Conservation (phyloP, 2,113 vertebrate genomes). For the Octodon degus region DNA sequence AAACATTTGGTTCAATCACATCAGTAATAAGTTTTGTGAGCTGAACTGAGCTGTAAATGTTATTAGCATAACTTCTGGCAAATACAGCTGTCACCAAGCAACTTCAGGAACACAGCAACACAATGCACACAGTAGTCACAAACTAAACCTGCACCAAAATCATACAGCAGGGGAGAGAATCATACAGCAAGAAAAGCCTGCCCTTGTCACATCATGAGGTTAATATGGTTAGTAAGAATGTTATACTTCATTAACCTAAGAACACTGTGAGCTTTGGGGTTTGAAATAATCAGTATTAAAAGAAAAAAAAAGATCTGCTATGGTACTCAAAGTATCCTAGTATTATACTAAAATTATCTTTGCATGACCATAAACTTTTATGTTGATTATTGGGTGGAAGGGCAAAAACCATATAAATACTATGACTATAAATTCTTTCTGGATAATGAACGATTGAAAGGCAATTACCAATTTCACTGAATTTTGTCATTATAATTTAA, state of each 20-base stretch:
- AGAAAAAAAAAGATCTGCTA: neutral
- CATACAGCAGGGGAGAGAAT: neutral
- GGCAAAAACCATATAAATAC: slow-evolving; percentile 42
- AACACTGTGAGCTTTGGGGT: neutral
- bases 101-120: slow-evolving; percentile 60
- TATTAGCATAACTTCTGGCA: slow-evolving; percentile 51
- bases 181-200: slow-evolving; percentile 48
- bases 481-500: slow-evolving; percentile 64
- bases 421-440: slow-evolving; percentile 34
- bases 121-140: slow-evolving; percentile 20
- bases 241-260: slow-evolving; percentile 59
- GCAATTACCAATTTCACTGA: slow-evolving; percentile 54
- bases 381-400: neutral
- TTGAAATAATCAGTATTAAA: slow-evolving; percentile 36
- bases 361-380: neutral
- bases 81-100: slow-evolving; percentile 43
- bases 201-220: slow-evolving; percentile 20
- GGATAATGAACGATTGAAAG: slow-evolving; percentile 49
- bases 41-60: slow-evolving; percentile 35
- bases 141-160: slow-evolving; percentile 48
- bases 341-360: slow-evolving; percentile 36
- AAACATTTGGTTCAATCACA: slow-evolving; percentile 30
- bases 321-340: neutral
- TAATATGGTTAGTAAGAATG: slow-evolving; percentile 57
- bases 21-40: slow-evolving; percentile 36